These are phyloP conservation scores for Drosophila tsacasi DNA, from an alignment of 1,140 invertebrate genomes.

Conservation along the genomic window DNA sequence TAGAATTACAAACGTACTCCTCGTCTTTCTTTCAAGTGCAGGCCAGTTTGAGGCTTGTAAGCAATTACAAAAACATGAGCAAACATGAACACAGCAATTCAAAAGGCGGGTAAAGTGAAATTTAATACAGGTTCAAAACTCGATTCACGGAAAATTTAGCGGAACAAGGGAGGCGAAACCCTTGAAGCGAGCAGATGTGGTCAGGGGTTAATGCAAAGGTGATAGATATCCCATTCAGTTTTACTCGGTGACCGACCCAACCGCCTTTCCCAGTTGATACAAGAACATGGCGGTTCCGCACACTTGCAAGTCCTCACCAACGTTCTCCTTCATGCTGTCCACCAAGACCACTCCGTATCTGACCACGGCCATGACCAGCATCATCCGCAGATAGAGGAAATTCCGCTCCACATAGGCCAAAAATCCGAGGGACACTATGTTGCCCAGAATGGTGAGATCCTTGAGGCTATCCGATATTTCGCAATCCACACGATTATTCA, in stretches of 20 bases:
- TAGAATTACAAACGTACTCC: too few species aligned
- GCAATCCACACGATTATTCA: constrained; percentile 37
- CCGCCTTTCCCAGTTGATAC: constrained; percentile 39
- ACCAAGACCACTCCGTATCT: constrained; percentile 55
- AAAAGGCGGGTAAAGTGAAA: constrained; percentile 62
- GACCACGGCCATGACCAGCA: constrained; percentile 49
- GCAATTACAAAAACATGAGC: constrained; percentile 80
- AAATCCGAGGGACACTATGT: constrained; percentile 69
- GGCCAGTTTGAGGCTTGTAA: constrained; percentile 9
- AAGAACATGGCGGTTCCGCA: constrained; percentile 61
- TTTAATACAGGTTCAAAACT: constrained; percentile 54
- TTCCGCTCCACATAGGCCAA: constrained; percentile 57
- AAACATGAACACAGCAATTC: constrained; percentile 78
- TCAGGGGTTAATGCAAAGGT: constrained; percentile 25
- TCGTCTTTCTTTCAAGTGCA: constrained; percentile 2
- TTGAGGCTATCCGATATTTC: constrained; percentile 48
- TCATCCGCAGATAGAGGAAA: constrained; percentile 57
- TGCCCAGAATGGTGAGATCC: constrained; percentile 64
- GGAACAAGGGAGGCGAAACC: constrained; percentile 43
- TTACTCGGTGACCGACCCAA: background rate
- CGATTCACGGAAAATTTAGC: constrained; percentile 58
- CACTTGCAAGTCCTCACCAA: constrained; percentile 60
- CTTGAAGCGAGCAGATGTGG: constrained; percentile 29
- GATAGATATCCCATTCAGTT: background rate
- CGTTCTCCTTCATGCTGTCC: constrained; percentile 50